Evolutionary conservation across 2,113 vertebrate genomes (phyloP).

Genomic region (Centropus unirufus): DNA sequence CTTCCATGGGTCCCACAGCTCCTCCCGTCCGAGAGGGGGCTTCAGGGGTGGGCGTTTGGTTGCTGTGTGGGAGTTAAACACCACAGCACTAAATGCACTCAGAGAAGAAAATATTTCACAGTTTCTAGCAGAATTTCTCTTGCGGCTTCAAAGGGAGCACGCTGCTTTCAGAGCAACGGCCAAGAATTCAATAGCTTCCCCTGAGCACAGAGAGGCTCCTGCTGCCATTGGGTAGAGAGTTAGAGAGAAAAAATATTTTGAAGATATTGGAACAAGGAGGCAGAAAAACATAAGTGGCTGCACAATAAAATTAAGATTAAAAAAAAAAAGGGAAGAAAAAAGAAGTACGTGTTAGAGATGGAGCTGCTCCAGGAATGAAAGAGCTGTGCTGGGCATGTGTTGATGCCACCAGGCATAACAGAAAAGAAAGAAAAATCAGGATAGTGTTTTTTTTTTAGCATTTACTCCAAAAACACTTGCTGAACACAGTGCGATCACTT

Average conservation of each 20-base stretch:
- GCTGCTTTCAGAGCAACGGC: not conserved
- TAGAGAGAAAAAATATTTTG: not conserved
- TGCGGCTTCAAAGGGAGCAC: not conserved
- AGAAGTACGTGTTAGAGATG: not conserved
- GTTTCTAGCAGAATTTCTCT: not conserved
- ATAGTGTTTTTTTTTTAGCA: not conserved
- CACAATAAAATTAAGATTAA: not conserved
- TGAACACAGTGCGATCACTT: slow-evolving; percentile 18
- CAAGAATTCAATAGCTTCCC: not conserved
- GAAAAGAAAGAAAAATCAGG: slow-evolving; percentile 33
- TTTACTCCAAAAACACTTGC: slow-evolving; percentile 55
- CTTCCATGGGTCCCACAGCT: fast-evolving
- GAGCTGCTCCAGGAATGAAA: slow-evolving; percentile 51
- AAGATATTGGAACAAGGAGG: not conserved
- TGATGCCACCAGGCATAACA: slow-evolving; percentile 74
- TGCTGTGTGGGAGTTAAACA: not conserved
- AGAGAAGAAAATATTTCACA: not conserved
- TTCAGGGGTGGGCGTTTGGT: not conserved
- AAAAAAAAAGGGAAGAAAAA: not conserved
- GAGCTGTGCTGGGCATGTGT: slow-evolving; percentile 48
- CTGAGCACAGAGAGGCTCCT: not conserved
- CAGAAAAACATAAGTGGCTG: not conserved
- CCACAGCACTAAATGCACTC: not conserved
- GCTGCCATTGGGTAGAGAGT: not conserved
- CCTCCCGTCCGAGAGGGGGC: not conserved